phyloP scores from a whole-genome alignment of 37 sponge, comb jelly and placozoan species.

The Spongia lamella region DNA sequence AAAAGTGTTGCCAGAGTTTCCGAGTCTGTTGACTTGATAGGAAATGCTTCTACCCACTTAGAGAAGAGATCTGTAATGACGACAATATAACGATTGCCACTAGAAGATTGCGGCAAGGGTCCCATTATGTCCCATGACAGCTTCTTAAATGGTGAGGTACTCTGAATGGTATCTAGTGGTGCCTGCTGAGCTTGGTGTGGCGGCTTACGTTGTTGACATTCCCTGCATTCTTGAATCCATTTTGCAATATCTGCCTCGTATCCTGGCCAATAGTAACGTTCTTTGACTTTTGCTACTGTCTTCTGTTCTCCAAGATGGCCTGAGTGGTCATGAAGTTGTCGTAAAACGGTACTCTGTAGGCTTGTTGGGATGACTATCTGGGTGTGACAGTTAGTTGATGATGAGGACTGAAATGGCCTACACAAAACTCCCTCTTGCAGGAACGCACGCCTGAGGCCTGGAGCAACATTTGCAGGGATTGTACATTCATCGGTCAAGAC shows the following conservation, averaged over 20 bases:
- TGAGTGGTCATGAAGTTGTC: conserved; percentile 15
- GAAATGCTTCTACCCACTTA: conserved; percentile 45
- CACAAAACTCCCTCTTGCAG: conserved; percentile 6
- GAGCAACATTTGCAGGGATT: too few relatives aligned
- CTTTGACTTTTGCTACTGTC: conserved; percentile 20
- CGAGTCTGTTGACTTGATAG: background rate
- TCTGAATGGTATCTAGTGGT: conserved; percentile 16
- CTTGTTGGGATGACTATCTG: conserved; percentile 10
- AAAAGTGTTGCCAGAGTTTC: conserved; percentile 9
- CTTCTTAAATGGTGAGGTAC: conserved; percentile 15
- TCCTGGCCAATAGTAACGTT: conserved; percentile 28
- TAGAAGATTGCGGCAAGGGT: conserved; percentile 10
- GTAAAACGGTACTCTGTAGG: background rate
- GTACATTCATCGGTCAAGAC: too few relatives aligned
- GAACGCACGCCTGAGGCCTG: too few relatives aligned
- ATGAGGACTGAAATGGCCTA: background rate
- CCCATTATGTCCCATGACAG: conserved; percentile 32
- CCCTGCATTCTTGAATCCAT: background rate
- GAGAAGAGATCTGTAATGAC: conserved; percentile 34
- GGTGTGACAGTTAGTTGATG: background rate
- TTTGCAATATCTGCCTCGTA: background rate
- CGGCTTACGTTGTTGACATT: background rate
- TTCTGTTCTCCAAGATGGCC: conserved; percentile 32
- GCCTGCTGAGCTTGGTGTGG: conserved; percentile 10
- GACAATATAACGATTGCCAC: conserved; percentile 21